Conservation (phyloP, 2,797 vertebrate genomes). For the Phrynocephalus guinanensis region DNA sequence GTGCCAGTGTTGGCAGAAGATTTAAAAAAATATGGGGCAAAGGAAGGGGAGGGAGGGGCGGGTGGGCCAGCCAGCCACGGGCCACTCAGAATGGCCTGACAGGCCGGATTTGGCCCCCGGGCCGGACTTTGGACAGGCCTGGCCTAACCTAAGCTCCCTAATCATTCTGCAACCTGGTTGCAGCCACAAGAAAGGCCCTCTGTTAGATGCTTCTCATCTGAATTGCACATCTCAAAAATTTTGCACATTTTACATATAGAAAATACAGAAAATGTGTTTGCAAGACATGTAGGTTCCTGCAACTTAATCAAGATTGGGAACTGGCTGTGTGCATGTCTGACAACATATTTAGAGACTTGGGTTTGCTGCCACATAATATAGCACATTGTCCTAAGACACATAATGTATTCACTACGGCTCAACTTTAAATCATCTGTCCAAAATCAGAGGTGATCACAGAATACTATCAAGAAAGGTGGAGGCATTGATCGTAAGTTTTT, state of each 20-base stretch:
- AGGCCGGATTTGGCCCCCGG: no score
- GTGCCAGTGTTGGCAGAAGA: no score
- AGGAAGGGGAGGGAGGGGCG: no score
- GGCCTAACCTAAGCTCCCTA: no score
- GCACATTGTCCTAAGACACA: neutral
- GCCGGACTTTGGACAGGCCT: no score
- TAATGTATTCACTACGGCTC: neutral
- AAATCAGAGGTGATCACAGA: neutral
- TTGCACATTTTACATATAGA: neutral
- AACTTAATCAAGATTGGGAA: neutral
- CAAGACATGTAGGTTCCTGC: neutral
- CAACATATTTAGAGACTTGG: neutral
- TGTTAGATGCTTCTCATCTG: neutral
- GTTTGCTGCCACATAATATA: neutral
- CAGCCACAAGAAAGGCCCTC: no score
- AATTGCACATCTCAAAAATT: neutral
- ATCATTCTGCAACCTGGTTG: no score
- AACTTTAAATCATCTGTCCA: neutral
- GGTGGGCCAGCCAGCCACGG: no score
- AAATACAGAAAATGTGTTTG: constrained; percentile 1
- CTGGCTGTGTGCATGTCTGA: neutral
- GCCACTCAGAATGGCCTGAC: no score
- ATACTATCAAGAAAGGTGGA: neutral
- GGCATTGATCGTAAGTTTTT: neutral
- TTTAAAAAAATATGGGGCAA: no score